A percentile compares a stretch with the other conserved stretches of the same genome.
Evolutionary conservation across 1,140 invertebrate genomes (phyloP).

Genomic region (Sminthurinus signatus): DNA sequence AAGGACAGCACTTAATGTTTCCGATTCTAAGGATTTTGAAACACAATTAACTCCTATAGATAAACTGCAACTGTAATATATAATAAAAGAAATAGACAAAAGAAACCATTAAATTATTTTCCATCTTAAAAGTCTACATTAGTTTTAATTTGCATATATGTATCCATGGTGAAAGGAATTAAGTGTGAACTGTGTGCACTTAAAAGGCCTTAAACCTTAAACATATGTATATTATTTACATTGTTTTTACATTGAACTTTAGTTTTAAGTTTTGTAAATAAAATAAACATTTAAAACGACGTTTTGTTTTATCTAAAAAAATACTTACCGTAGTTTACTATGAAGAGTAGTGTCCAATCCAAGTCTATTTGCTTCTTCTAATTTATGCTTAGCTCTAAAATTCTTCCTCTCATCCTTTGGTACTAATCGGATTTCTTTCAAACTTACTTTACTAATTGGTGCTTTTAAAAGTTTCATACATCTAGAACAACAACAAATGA

Average conservation of each 20-base stretch:
- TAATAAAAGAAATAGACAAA: slow-evolving; percentile 7
- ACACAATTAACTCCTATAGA: slow-evolving; percentile 38
- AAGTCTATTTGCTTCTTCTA: slow-evolving; percentile 6
- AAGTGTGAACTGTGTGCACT: too few relatives aligned
- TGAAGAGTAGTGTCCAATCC: slow-evolving; percentile 22
- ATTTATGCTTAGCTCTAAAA: slow-evolving; percentile 21
- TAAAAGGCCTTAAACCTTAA: too few relatives aligned
- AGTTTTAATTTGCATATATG: too few relatives aligned
- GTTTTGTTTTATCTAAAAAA: not conserved
- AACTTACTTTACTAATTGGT: slow-evolving; percentile 15
- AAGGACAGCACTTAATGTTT: slow-evolving; percentile 26
- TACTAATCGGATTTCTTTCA: slow-evolving; percentile 23
- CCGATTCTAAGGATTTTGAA: slow-evolving; percentile 22
- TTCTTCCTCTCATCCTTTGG: slow-evolving; percentile 11
- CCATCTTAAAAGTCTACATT: not conserved
- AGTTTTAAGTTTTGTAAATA: too few relatives aligned
- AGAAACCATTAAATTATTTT: not conserved
- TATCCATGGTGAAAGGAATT: too few relatives aligned
- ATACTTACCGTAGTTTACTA: too few relatives aligned
- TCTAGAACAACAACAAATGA: not conserved
- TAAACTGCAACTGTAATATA: slow-evolving; percentile 17
- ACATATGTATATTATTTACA: too few relatives aligned
- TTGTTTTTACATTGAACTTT: too few relatives aligned
- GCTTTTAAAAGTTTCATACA: slow-evolving; percentile 12
- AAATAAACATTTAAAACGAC: too few relatives aligned